Evolutionary conservation across 2,888 invertebrate species (phyloP), one percentile per base, ranked within the genome.

Genomic region (Cosmopolites sordidus): DNA sequence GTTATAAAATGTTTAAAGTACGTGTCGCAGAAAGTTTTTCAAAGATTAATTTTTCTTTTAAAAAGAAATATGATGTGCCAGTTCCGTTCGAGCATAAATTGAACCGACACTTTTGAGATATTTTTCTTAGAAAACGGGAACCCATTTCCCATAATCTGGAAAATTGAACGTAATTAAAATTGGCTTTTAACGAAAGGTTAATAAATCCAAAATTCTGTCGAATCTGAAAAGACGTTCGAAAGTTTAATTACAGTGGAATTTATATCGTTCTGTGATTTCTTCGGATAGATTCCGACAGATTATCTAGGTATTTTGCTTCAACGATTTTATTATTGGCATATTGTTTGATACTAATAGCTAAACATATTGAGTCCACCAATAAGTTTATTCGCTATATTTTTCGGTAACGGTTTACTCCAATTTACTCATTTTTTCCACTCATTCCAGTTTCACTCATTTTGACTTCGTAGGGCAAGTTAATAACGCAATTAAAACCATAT

Each of bases 121-220:
- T 33, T 33, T 33, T 33, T 33, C 11, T 11, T 22, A n/a, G 9
- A 9, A 27, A 27, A 27, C 5, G 9, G 27, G 9, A 5, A 27
- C 5, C 27, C 9, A 5, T 5, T 27, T 27, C 9, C 27, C 27
- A 9, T n/a, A n/a, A n/a, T n/a, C n/a, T n/a, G n/a, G n/a, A n/a
- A n/a, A n/a, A n/a, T n/a, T n/a, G n/a, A 11, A 33, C 3, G 3
- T 33, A 33, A 33, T 33, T 33, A 33, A n/a, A 33, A 33, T 33
- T n/a, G 33, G 33, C 33, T n/a, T 5, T 33, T 9, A 33, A 33
- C 3, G 5, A 11, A 33, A 33, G 11, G 33, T n/a, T 33, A 33
- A 33, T 33, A 33, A 33, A 33, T 33, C 33, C 11, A 33, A 33
- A 33, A n/a, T 33, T 33, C 8, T 33, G 33, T 33, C 33, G 27